Conservation (phyloP, 2,113 vertebrate genomes). For the Protobothrops mucrosquamatus region DNA sequence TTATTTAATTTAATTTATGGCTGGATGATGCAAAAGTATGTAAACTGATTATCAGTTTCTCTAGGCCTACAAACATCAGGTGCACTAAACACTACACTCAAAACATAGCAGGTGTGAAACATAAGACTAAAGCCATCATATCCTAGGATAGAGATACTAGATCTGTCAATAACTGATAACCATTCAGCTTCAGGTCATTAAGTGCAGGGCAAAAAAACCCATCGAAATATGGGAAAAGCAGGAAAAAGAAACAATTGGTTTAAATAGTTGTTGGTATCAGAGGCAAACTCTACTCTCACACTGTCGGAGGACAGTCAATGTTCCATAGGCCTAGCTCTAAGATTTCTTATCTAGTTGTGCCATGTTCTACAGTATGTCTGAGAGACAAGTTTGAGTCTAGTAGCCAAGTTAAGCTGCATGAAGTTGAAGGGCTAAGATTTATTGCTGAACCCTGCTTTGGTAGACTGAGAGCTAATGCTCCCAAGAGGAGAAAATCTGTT, state of each 20-base stretch:
- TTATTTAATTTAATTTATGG: neutral
- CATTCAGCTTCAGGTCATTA: neutral
- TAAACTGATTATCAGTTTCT: neutral
- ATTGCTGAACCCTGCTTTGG: neutral
- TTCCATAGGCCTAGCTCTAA: neutral
- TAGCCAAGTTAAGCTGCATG: neutral
- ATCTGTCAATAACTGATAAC: neutral
- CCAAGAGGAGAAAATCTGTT: neutral
- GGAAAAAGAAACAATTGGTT: neutral
- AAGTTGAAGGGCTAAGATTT: neutral
- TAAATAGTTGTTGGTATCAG: neutral
- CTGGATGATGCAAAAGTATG: neutral
- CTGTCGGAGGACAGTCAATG: neutral
- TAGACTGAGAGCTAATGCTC: neutral
- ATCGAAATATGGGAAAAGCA: neutral
- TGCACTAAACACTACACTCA: neutral
- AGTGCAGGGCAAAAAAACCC: neutral
- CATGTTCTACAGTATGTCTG: neutral
- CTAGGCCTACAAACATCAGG: neutral
- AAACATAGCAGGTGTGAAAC: neutral
- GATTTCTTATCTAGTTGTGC: neutral
- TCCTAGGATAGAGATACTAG: neutral
- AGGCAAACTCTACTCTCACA: neutral
- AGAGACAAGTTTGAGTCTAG: neutral
- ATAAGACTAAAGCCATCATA: neutral